phyloP scores from a whole-genome alignment of 2,797 vertebrate species.

The Pangasius mekongensis region DNA sequence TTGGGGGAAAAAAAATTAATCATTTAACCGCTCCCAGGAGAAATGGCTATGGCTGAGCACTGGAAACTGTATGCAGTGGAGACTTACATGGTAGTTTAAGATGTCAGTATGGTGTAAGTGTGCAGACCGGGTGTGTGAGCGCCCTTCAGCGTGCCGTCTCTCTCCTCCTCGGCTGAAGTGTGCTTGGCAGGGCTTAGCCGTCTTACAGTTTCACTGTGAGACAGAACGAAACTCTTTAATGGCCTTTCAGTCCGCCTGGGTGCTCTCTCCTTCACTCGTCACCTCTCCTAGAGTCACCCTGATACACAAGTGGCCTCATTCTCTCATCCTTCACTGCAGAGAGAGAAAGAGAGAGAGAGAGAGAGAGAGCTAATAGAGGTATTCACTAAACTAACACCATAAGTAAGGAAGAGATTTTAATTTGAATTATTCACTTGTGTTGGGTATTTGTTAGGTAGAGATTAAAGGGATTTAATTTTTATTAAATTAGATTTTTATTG shows the following conservation, averaged over 20 bases:
- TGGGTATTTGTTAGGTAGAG: neutral
- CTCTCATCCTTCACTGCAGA: conserved; percentile 19
- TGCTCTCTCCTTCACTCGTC: conserved; percentile 23
- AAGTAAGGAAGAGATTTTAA: neutral
- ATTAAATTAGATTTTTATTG: neutral
- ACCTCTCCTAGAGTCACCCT: conserved; percentile 30
- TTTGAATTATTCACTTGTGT: neutral
- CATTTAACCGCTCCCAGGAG: neutral
- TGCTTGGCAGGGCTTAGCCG: conserved; percentile 33
- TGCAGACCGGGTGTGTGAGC: neutral
- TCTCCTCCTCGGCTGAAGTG: conserved; percentile 25
- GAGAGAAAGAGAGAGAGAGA: neutral
- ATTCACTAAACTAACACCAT: neutral
- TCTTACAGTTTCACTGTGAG: conserved; percentile 46
- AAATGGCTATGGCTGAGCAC: neutral
- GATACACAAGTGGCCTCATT: conserved; percentile 51
- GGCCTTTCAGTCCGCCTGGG: conserved; percentile 46
- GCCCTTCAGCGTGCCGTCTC: neutral
- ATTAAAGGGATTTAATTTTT: neutral
- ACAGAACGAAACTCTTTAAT: conserved; percentile 57
- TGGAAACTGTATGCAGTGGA: neutral
- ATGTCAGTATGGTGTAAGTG: conserved; percentile 15
- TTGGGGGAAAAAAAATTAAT: neutral
- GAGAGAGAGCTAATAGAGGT: neutral
- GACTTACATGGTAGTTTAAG: neutral